Base-by-base conservation (phyloP, 2,113 vertebrate species). In the Corydoras maculifer region DNA sequence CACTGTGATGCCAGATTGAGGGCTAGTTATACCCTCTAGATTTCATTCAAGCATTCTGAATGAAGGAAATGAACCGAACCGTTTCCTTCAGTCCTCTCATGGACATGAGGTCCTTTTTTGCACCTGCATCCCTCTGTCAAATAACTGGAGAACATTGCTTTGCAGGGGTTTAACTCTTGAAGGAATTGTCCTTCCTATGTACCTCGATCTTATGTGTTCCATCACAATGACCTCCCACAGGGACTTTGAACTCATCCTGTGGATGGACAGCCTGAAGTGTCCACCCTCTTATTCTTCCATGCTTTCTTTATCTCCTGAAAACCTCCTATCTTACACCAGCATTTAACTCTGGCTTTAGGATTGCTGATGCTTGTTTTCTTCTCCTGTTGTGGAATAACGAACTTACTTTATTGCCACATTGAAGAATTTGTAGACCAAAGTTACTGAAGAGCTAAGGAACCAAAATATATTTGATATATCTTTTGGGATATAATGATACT, bases 31-130 rank as follows among this genome's bases (percentile, higher is more conserved):
- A 84, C 82, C 73, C 75, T 78, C 63, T 81, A 82, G 86, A 84
- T 85, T 82, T 87, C 78, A 85, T 85, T 86, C 82, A 90, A 75
- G 63, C 75, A 50, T 18, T 79, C 79, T 85, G 80, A 88, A 87
- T 85, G 81, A 84, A 76, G 62, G 77, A 81, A 87, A 82, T 85
- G 86, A 88, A 87, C 82, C 85, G 73, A 86, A 67, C 61, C 35
- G 83, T 70, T 48, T 79, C 83, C 79, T 53, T 29, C 68, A 53
- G 51, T 53, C 10, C 51, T 53, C 13, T 53, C 51, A 53, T 10
- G 51, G 51, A 10, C 13, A 53, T n/a, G 54, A 69, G 12, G 29
- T 63, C 73, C 54, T 57, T 55, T 25, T 12, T 49, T 85, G 86
- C 87, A 88, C 86, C 86, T 88, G 84, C 83, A 78, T 67, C 31